Conservation (phyloP, 1,140 invertebrate genomes). For the Heliconius melpomene region DNA sequence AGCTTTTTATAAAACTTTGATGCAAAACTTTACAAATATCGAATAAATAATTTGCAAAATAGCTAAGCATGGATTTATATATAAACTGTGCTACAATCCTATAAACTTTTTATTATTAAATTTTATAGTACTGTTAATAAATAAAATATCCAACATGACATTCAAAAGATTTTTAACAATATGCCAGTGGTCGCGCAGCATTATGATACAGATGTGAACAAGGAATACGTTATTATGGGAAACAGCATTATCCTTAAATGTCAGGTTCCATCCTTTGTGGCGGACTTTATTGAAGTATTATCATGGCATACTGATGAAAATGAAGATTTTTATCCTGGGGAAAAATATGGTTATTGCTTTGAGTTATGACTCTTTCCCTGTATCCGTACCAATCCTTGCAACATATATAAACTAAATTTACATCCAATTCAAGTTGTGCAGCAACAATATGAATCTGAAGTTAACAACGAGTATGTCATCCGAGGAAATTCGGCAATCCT, state of each 20-base stretch:
- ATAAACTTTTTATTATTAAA: background rate
- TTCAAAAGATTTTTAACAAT: slow-evolving; percentile 7
- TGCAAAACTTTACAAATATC: too few relatives aligned
- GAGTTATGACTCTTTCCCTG: slow-evolving; percentile 33
- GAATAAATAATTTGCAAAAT: too few relatives aligned
- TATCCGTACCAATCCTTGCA: slow-evolving; percentile 41
- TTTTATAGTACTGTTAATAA: too few relatives aligned
- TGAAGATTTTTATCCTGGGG: slow-evolving; percentile 83
- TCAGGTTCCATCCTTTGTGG: slow-evolving; percentile 95
- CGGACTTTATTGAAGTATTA: slow-evolving; percentile 93
- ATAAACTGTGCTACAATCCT: background rate
- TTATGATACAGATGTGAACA: slow-evolving; percentile 95
- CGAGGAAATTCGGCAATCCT: slow-evolving; percentile 94
- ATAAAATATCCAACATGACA: background rate
- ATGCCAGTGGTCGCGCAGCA: slow-evolving; percentile 91
- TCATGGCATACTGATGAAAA: slow-evolving; percentile 93
- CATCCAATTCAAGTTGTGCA: slow-evolving; percentile 85
- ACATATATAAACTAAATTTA: slow-evolving; percentile 35
- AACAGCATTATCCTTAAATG: slow-evolving; percentile 97
- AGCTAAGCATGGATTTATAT: too few relatives aligned
- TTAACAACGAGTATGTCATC: slow-evolving; percentile 95
- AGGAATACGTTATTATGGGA: slow-evolving; percentile 95
- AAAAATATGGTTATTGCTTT: slow-evolving; percentile 83
- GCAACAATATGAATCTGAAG: slow-evolving; percentile 93
- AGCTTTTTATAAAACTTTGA: background rate